These are phyloP conservation scores for Clarias pachynema DNA, from an alignment of 2,797 vertebrate genomes.

Conservation along the genomic window DNA sequence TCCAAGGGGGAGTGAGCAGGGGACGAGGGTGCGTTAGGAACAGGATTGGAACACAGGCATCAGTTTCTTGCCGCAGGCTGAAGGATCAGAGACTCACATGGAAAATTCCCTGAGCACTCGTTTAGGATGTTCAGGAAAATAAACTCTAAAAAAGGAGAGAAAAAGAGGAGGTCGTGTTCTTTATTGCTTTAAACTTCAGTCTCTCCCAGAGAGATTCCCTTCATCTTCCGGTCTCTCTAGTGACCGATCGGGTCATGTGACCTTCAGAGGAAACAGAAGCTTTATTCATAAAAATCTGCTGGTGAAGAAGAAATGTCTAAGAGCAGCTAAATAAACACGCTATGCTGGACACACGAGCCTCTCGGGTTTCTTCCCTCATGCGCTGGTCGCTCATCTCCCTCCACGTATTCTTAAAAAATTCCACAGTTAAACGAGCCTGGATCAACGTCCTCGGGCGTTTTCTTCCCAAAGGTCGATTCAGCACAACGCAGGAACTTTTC, in stretches of 20 bases:
- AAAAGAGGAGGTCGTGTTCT: background rate
- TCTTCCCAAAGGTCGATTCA: conserved; percentile 56
- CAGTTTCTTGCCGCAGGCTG: background rate
- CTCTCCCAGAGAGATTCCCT: conserved; percentile 17
- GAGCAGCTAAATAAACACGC: conserved; percentile 46
- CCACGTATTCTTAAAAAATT: conserved; percentile 16
- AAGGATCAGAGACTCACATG: background rate
- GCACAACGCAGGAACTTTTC: conserved; percentile 56
- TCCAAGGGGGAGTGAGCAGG: background rate
- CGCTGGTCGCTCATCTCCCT: conserved; percentile 36
- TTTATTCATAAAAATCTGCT: conserved; percentile 37
- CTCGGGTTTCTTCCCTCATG: conserved; percentile 23
- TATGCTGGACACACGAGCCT: conserved; percentile 12
- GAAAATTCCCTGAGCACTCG: background rate
- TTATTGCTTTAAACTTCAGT: conserved; percentile 36
- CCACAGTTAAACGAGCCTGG: conserved; percentile 33
- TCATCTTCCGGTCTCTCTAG: background rate
- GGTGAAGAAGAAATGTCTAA: conserved; percentile 21
- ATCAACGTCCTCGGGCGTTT: conserved; percentile 44
- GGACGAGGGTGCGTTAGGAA: background rate
- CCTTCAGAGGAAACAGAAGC: conserved; percentile 24
- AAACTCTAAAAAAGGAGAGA: background rate
- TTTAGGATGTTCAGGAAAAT: background rate
- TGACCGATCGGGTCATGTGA: background rate
- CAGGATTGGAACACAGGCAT: background rate